A percentile compares a stretch with the other conserved stretches of the same genome.
phyloP scores from a whole-genome alignment of 2,888 invertebrate species.

The Gordius sp. region DNA sequence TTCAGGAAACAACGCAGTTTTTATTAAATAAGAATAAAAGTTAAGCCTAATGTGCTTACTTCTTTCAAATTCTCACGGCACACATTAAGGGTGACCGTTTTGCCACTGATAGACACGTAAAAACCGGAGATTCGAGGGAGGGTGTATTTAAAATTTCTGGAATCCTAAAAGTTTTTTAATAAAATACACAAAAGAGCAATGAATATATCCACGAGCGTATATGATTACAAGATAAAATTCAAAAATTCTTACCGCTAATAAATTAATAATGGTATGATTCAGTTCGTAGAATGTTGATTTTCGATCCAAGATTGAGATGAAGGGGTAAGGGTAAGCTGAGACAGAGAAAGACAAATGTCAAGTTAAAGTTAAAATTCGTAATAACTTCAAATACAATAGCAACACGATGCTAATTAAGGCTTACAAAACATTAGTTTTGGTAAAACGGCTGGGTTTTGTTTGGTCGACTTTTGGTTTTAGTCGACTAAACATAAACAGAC shows the following conservation, averaged over 20 bases:
- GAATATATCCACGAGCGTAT: constrained; percentile 13
- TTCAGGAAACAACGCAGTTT: no score
- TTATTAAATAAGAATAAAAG: no score
- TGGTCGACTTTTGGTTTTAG: no score
- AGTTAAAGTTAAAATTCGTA: no score
- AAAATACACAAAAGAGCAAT: neutral
- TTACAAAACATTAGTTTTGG: no score
- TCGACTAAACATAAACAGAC: no score
- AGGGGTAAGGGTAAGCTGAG: constrained; percentile 48
- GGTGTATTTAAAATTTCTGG: constrained; percentile 52
- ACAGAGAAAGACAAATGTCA: no score
- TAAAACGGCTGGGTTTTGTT: no score
- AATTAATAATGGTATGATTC: constrained; percentile 59
- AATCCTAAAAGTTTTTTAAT: constrained; percentile 37
- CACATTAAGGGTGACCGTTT: constrained; percentile 45
- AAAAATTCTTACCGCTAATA: constrained; percentile 36
- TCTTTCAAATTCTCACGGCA: neutral
- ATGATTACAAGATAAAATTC: neutral
- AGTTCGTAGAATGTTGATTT: constrained; percentile 56
- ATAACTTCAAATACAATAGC: no score
- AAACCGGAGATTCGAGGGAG: constrained; percentile 48
- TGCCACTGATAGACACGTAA: constrained; percentile 51
- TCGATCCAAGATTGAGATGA: constrained; percentile 47
- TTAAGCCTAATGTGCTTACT: no score
- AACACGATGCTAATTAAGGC: no score